Percentiles rank a stretch among this genome's conserved stretches.
Evolutionary conservation across 2,797 vertebrate genomes (phyloP).

Genomic region (Alcedo quadribrachys): DNA sequence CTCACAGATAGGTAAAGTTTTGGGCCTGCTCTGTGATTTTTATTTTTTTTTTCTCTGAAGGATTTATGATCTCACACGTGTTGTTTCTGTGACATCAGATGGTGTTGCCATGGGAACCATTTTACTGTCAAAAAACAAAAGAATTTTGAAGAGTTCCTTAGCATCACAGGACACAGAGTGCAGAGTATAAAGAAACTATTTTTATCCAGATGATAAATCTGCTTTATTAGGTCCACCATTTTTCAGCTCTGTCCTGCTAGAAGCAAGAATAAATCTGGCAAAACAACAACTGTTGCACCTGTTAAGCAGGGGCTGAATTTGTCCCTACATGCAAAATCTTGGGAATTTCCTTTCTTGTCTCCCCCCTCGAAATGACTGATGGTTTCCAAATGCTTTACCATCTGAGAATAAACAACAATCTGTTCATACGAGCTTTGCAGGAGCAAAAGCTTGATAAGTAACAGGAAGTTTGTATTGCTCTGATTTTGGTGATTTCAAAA

Average conservation of each 20-base stretch:
- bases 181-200: conserved; percentile 5
- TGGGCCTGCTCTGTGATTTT: neutral
- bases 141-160: conserved; percentile 30
- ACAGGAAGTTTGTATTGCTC: neutral
- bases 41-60: conserved; percentile 41
- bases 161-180: neutral
- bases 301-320: conserved; percentile 20
- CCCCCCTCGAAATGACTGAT: conserved; percentile 23
- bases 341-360: conserved; percentile 49
- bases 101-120: conserved; percentile 52
- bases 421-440: neutral
- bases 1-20: neutral
- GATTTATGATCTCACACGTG: conserved; percentile 78
- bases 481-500: neutral
- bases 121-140: conserved; percentile 75
- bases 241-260: conserved; percentile 7
- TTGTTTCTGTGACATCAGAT: conserved; percentile 74
- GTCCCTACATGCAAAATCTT: conserved; percentile 11
- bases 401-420: conserved; percentile 36
- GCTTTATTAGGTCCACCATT: conserved; percentile 1
- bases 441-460: neutral
- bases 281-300: conserved; percentile 40
- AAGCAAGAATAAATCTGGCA: conserved; percentile 26
- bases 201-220: conserved; percentile 40
- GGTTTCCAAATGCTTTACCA: conserved; percentile 52